A percentile compares a stretch with the other conserved stretches of the same genome.
Conservation (phyloP, 37 sponge, comb jelly and placozoan species). For the Spongia lamella region DNA sequence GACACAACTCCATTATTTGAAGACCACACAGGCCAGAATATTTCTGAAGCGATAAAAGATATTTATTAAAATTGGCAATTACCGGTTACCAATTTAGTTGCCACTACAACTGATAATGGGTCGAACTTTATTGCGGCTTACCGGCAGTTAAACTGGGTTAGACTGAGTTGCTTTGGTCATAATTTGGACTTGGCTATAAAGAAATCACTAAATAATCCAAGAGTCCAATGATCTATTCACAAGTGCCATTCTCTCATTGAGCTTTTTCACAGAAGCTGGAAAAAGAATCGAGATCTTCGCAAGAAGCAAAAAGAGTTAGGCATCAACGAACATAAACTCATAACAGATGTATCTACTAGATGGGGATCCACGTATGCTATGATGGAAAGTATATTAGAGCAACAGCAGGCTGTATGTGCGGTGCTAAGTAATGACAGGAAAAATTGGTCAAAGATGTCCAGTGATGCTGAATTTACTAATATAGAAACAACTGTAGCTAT, state of each 20-base stretch:
- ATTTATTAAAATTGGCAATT: constrained; percentile 9
- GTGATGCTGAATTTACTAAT: constrained; percentile 18
- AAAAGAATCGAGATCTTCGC: constrained; percentile 17
- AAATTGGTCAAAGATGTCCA: constrained; percentile 20
- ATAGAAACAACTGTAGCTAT: constrained; percentile 6
- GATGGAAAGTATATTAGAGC: constrained; percentile 21
- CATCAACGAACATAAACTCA: constrained; percentile 14
- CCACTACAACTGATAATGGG: constrained; percentile 24
- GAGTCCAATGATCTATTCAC: not conserved
- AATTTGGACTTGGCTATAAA: constrained; percentile 14
- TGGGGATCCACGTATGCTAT: constrained; percentile 25
- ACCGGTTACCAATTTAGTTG: not conserved
- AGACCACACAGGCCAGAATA: constrained; percentile 10
- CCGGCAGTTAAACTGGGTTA: not conserved
- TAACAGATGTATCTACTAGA: constrained; percentile 9
- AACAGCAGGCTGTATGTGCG: constrained; percentile 31
- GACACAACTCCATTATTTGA: not conserved
- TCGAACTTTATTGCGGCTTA: constrained; percentile 12
- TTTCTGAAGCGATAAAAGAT: constrained; percentile 4
- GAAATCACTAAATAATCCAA: constrained; percentile 11
- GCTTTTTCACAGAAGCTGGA: constrained; percentile 24
- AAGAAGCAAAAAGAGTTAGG: constrained; percentile 25
- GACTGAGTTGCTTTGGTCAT: constrained; percentile 31
- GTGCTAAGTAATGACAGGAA: constrained; percentile 20
- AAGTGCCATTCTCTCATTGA: constrained; percentile 7